Percentiles rank a stretch among this genome's conserved stretches.
These are phyloP conservation scores for Panthera leo DNA, from an alignment of 2,113 vertebrate species.

Conservation along the genomic window DNA sequence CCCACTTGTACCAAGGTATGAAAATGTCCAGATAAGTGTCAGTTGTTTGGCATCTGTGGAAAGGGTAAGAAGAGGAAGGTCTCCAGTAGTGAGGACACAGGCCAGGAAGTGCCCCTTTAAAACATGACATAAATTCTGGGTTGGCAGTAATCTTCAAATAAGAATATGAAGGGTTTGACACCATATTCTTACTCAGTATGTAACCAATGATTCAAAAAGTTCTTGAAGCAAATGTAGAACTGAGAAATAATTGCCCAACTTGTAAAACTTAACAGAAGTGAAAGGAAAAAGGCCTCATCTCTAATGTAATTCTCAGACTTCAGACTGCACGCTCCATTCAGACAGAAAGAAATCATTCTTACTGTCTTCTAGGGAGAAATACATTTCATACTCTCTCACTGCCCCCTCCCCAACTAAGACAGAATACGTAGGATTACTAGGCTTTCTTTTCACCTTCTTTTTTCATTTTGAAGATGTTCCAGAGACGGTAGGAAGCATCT, in stretches of 20 bases:
- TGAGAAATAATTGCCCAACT: background rate
- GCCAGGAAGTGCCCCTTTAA: background rate
- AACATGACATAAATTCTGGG: background rate
- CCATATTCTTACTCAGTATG: background rate
- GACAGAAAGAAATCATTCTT: background rate
- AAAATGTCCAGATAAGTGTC: background rate
- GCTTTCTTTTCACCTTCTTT: background rate
- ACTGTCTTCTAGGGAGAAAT: background rate
- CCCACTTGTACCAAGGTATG: background rate
- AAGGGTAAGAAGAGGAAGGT: background rate
- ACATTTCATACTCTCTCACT: background rate
- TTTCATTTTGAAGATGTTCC: background rate
- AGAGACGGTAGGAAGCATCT: background rate
- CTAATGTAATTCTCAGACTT: background rate
- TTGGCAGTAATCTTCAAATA: background rate
- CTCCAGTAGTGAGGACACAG: background rate
- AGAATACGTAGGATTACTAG: background rate
- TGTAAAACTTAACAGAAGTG: background rate
- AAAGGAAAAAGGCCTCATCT: background rate
- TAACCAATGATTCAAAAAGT: background rate
- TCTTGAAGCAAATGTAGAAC: background rate
- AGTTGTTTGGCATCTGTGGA: background rate
- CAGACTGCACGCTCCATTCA: background rate
- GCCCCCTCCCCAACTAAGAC: background rate
- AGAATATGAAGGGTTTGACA: background rate